Percentiles rank a stretch among this genome's conserved stretches.
Conservation (phyloP, 1,140 invertebrate genomes). For the Wasmannia auropunctata region DNA sequence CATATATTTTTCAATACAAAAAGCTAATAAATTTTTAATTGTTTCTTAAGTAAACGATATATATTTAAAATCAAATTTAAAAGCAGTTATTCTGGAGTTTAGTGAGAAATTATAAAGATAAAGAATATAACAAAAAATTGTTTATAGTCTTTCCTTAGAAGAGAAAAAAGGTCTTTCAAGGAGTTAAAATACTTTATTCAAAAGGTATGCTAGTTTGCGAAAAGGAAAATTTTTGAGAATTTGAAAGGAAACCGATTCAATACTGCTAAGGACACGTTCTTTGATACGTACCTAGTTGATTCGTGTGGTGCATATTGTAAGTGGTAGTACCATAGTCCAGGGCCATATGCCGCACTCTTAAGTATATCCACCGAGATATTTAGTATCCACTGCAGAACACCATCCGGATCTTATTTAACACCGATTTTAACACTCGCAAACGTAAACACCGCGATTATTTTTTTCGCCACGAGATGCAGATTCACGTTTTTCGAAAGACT, state of each 20-base stretch:
- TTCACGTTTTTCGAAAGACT: neutral
- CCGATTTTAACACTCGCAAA: slow-evolving; percentile 40
- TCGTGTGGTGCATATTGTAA: slow-evolving; percentile 83
- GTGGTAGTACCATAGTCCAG: slow-evolving; percentile 80
- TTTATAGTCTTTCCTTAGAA: neutral
- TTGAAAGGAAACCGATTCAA: neutral
- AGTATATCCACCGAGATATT: slow-evolving; percentile 41
- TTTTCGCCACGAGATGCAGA: slow-evolving; percentile 7
- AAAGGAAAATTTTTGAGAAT: neutral
- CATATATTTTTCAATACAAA: neutral
- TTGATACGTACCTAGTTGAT: slow-evolving; percentile 81
- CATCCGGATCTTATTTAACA: slow-evolving; percentile 21
- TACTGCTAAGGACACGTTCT: neutral
- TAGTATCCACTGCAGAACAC: slow-evolving; percentile 33
- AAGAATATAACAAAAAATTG: neutral
- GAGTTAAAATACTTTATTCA: neutral
- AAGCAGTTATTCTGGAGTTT: neutral
- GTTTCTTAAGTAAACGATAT: neutral
- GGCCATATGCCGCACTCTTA: slow-evolving; percentile 78
- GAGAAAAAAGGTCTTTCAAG: neutral
- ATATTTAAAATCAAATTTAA: neutral
- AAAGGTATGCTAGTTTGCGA: neutral
- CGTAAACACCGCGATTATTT: slow-evolving; percentile 37
- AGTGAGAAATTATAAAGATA: neutral
- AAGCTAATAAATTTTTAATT: neutral